Evolutionary conservation across 2,888 invertebrate species (phyloP), one percentile per base, ranked within the genome.

Genomic region (Acleris emargana): DNA sequence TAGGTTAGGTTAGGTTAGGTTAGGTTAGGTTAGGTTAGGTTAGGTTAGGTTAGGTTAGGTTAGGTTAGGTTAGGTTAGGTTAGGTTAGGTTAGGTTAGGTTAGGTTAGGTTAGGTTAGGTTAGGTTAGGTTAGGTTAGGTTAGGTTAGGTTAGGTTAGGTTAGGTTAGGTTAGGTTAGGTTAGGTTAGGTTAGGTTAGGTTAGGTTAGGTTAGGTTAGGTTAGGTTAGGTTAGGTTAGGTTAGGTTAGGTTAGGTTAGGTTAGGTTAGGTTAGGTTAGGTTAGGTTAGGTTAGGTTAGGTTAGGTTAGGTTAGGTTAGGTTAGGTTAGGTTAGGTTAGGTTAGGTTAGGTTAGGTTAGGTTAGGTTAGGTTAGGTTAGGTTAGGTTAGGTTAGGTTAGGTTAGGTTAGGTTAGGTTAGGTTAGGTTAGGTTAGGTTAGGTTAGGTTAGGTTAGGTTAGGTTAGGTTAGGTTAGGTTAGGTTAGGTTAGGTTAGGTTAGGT

Each of bases 21-120:
- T 47, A 51, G 58, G 57, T 45, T 52, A 47, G 45, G n/a, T n/a
- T n/a, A n/a, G n/a, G 60, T 50, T 60, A 51, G 60, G 60, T 60
- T 61, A 61, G 61, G 61, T 61, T 61, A 61, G 61, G 61, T 61
- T 62, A 62, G 62, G 62, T 62, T 62, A 62, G 62, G 54, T 62
- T 62, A 62, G 62, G 62, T 62, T 62, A 62, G 62, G 62, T 60
- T 60, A 60, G 62, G 55, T 62, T 57, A 57, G 62, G 55, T 62
- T 57, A 57, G 62, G 55, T 57, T 62, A 62, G 62, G 62, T 62
- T 62, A 62, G 66, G 62, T 62, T 62, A 62, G 62, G 62, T 62
- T 62, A 62, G 62, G 62, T 62, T 62, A 62, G 62, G 62, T 62
- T 62, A 62, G 62, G 62, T 62, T 62, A 62, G 62, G 62, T 62